Conservation (phyloP, 2,113 vertebrate species). For the Cynopterus brachyotis region DNA sequence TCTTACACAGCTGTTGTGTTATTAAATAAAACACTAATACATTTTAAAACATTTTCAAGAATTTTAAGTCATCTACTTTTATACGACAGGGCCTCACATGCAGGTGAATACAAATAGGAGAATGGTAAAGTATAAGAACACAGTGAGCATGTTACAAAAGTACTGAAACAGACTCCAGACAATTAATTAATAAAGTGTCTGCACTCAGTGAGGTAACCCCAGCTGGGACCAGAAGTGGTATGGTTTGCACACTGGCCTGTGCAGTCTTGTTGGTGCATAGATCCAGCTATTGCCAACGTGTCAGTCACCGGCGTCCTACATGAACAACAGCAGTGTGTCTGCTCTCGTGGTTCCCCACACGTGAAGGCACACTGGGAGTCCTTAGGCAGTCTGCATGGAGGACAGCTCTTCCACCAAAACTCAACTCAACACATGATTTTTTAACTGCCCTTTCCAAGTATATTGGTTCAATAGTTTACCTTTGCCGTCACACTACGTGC, state of each 20-base stretch:
- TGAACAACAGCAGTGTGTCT: accelerated
- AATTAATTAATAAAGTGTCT: neutral
- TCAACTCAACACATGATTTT: neutral
- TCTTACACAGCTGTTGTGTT: conserved; percentile 52
- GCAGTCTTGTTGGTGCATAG: too few species aligned
- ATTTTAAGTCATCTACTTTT: neutral
- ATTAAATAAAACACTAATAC: neutral
- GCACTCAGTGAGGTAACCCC: neutral
- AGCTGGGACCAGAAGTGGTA: neutral
- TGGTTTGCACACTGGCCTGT: neutral
- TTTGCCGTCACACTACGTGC: neutral
- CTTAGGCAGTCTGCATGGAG: neutral
- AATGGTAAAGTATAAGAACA: neutral
- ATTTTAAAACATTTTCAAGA: neutral
- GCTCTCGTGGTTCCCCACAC: accelerated
- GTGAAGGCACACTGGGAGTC: accelerated
- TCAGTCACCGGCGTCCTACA: neutral
- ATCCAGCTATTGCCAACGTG: accelerated
- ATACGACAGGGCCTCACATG: neutral
- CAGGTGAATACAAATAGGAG: neutral
- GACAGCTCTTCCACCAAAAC: neutral
- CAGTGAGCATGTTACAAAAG: neutral
- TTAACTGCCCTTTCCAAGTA: neutral
- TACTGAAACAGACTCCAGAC: neutral
- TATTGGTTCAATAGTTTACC: neutral